Evolutionary conservation across 2,888 invertebrate genomes (phyloP).

Genomic region (Exocentrus adspersus): DNA sequence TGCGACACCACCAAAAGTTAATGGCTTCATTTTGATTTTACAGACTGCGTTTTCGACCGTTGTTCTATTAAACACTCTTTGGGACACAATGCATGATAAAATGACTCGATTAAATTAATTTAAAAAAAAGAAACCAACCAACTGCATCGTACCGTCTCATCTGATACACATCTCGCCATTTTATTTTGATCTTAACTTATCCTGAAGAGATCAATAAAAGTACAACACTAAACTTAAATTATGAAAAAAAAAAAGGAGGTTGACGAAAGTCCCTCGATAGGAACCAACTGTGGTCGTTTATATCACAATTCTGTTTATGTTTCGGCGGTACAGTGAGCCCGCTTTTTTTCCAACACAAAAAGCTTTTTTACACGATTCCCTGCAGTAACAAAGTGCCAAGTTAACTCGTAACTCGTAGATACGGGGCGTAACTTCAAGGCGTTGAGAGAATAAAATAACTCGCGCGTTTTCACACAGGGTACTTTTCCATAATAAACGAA

Average conservation of each 20-base stretch:
- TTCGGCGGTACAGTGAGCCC: constrained; percentile 40
- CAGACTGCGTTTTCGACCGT: too few relatives aligned
- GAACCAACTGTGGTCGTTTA: constrained; percentile 62
- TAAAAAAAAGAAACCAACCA: too few relatives aligned
- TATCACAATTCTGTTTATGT: constrained; percentile 59
- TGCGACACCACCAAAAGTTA: too few relatives aligned
- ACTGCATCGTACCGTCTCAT: too few relatives aligned
- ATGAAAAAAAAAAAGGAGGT: constrained; percentile 50
- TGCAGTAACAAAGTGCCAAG: too few relatives aligned
- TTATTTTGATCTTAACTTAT: constrained; percentile 46
- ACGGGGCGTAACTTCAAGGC: too few relatives aligned
- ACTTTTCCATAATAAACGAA: too few relatives aligned
- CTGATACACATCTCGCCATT: constrained; percentile 11
- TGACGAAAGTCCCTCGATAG: constrained; percentile 59
- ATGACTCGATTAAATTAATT: constrained; percentile 23
- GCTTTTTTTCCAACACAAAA: constrained; percentile 20
- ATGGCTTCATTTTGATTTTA: too few relatives aligned
- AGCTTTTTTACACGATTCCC: neutral
- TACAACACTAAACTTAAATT: constrained; percentile 54
- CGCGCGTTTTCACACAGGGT: too few relatives aligned
- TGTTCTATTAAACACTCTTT: neutral
- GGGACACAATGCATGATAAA: neutral
- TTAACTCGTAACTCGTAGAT: too few relatives aligned
- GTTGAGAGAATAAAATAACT: too few relatives aligned
- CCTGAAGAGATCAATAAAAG: constrained; percentile 57